Conservation (phyloP, 2,888 invertebrate species). For the Cordilura impudica region DNA sequence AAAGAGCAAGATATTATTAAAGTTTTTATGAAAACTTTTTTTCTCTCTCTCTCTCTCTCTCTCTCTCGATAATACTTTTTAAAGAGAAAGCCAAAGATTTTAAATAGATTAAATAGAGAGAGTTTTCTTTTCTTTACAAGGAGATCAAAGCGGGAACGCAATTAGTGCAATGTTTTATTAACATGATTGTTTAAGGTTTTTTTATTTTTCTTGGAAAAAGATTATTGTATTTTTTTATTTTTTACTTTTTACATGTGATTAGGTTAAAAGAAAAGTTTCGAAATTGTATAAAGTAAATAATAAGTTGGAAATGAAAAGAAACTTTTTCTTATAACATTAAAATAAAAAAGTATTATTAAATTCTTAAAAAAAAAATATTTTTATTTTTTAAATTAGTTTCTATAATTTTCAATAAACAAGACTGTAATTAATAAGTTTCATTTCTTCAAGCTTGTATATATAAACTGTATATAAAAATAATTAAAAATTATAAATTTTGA, state of each 20-base stretch:
- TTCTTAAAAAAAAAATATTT: slow-evolving; percentile 42
- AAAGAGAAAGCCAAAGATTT: slow-evolving; percentile 45
- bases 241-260: slow-evolving; percentile 48
- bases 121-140: background rate
- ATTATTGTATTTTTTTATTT: background rate
- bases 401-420: slow-evolving; percentile 46
- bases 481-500: slow-evolving; percentile 51
- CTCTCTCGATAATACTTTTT: slow-evolving; percentile 49
- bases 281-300: slow-evolving; percentile 43
- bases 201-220: too few relatives aligned
- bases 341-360: slow-evolving; percentile 58
- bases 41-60: background rate
- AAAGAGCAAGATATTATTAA: background rate
- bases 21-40: background rate
- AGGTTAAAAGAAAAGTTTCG: slow-evolving; percentile 37
- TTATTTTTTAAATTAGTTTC: slow-evolving; percentile 15
- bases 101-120: slow-evolving; percentile 36
- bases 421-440: slow-evolving; percentile 60
- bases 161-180: slow-evolving; percentile 52
- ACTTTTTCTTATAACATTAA: slow-evolving; percentile 29
- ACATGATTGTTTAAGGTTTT: slow-evolving; percentile 8
- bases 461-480: slow-evolving; percentile 56
- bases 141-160: background rate
- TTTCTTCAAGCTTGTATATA: slow-evolving; percentile 56
- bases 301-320: slow-evolving; percentile 1